Base-by-base conservation (phyloP, 2,888 invertebrate genomes). In the Drosophila mayaguana region DNA sequence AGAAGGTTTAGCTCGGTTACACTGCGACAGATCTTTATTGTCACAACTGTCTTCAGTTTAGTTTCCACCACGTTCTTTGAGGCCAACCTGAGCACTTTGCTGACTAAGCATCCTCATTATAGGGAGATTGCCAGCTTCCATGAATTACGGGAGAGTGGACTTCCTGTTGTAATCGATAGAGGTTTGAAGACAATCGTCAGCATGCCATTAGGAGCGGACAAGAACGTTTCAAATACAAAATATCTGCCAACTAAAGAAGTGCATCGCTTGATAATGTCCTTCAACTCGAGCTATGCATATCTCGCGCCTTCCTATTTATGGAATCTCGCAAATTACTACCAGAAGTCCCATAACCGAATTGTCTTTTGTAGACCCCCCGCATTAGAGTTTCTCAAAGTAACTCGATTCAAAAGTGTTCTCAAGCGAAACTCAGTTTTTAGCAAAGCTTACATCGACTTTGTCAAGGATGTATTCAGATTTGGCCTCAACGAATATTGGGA, bases 231-330 rank as follows among this genome's bases (percentile, higher is more conserved):
- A 6, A 50, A 50, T 50, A 5, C 28, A 0, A 50, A 50, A 32
- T 50, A 12, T 32, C 2, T 50, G 11, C 3, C 48, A 12, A 50
- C 48, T 11, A 20, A 20, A 6, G 43, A 20, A 14, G 1, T 14
- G 6, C 32, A n/a, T 50, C 2, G 5, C 7, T 22, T 45, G 45
- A 14, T 45, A 7, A 14, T 22, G 3, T 18, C 48, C 32, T 32
- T 50, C 11, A 50, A 50, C 32, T 11, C 48, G 4, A 50, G 48
- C 48, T 32, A 28, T 32, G 48, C 48, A 9, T 50, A 50, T 18
- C n/a, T 28, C 2, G 11, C 16, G 11, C 18, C 16, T 11, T n/a
- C 11, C 16, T n/a, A 32, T 7, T 4, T 32, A 28, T 50, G 48
- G 48, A 2, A 32, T 1, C 11, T 50, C 32, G n/a, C n/a, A 0